Percentiles rank a stretch among this genome's conserved stretches.
Conservation (phyloP, 2,888 invertebrate species). For the Drosophila sordidapex region DNA sequence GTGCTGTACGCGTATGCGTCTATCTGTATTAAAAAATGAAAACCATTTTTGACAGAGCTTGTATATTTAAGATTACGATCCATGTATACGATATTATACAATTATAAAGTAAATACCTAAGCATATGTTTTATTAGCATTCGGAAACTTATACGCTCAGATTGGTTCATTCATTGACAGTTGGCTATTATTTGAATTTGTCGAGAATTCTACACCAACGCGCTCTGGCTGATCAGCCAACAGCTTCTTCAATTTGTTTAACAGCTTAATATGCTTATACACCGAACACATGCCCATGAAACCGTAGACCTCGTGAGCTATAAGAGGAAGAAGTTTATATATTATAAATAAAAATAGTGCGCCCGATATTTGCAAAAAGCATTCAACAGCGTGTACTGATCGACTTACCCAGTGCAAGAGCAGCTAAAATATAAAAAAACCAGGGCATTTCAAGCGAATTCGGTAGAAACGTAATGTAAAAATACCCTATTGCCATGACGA, state of each 20-base stretch:
- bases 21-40: no score
- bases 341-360: background rate
- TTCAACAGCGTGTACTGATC: background rate
- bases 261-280: background rate
- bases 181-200: background rate
- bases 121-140: background rate
- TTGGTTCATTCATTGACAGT: background rate
- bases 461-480: no score
- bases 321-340: background rate
- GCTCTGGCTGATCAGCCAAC: background rate
- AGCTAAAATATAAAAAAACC: accelerated
- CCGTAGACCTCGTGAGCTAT: accelerated
- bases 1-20: background rate
- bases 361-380: background rate
- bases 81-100: background rate
- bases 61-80: background rate
- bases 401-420: background rate
- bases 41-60: background rate
- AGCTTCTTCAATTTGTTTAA: background rate
- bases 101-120: background rate
- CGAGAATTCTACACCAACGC: background rate
- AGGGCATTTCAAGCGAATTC: no score
- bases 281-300: background rate
- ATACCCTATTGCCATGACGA: accelerated
- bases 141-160: background rate